Conservation (phyloP, 2,888 invertebrate species). For the Liopterus haemorrhoidalis region DNA sequence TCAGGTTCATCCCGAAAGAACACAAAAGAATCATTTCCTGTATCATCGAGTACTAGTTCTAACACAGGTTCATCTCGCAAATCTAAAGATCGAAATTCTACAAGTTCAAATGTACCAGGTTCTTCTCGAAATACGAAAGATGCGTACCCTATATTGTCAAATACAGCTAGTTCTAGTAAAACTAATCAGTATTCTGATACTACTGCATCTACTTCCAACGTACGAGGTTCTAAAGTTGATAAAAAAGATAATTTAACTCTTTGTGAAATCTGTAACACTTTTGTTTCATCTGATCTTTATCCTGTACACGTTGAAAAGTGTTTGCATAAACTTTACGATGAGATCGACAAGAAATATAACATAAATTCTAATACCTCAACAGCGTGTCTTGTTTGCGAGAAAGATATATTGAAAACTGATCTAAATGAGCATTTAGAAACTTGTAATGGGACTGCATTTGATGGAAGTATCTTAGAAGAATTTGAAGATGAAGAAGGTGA, state of each 20-base stretch:
- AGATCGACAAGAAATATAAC: constrained; percentile 41
- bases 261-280: constrained; percentile 26
- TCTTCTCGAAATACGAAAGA: no score
- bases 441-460: constrained; percentile 44
- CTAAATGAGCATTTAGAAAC: constrained; percentile 45
- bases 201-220: no score
- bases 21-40: background rate
- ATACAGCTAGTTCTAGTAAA: no score
- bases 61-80: background rate
- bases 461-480: constrained; percentile 34
- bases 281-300: constrained; percentile 20
- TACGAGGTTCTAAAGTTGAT: no score
- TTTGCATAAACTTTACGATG: constrained; percentile 47
- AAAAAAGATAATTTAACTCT: constrained; percentile 8
- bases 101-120: no score
- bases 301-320: constrained; percentile 52
- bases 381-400: constrained; percentile 45
- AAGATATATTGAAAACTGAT: constrained; percentile 36
- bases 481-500: constrained; percentile 40
- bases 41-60: background rate
- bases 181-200: no score
- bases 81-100: background rate
- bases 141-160: no score
- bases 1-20: background rate
- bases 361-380: constrained; percentile 15